Percentiles rank a stretch among this genome's conserved stretches.
Conservation (phyloP, 2,113 vertebrate species). For the Astur gentilis region DNA sequence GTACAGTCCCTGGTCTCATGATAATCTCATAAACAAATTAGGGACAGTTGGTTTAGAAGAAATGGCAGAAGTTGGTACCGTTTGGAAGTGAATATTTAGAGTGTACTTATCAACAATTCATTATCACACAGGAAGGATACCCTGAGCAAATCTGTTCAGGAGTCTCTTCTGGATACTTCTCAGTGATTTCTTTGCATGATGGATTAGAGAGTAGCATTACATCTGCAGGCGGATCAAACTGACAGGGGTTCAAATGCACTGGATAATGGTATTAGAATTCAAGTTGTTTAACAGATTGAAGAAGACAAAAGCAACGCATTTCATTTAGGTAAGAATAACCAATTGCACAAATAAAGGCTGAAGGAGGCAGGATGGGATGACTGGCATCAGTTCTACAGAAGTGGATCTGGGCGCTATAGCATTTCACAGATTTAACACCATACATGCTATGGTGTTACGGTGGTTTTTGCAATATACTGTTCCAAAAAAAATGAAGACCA, state of each 20-base stretch:
- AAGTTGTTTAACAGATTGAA: not conserved
- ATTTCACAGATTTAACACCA: not conserved
- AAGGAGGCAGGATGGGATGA: not conserved
- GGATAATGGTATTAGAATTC: not conserved
- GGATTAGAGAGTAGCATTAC: not conserved
- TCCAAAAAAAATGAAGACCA: not conserved
- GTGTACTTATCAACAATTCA: not conserved
- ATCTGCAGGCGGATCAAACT: not conserved
- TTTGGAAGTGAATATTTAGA: not conserved
- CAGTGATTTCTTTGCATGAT: not conserved
- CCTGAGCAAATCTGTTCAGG: not conserved
- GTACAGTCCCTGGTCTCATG: not conserved
- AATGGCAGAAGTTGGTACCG: not conserved
- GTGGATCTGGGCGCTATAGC: not conserved
- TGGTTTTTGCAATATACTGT: not conserved
- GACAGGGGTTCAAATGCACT: not conserved
- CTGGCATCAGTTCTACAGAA: not conserved
- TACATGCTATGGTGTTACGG: not conserved
- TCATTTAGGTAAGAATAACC: not conserved
- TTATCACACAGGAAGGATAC: not conserved
- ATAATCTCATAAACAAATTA: not conserved
- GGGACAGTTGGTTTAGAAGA: not conserved
- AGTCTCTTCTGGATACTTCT: not conserved
- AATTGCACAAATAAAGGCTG: not conserved
- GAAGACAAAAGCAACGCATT: not conserved